These are phyloP conservation scores for Brachyopa scutellaris DNA, from an alignment of 2,888 invertebrate species.

Conservation along the genomic window DNA sequence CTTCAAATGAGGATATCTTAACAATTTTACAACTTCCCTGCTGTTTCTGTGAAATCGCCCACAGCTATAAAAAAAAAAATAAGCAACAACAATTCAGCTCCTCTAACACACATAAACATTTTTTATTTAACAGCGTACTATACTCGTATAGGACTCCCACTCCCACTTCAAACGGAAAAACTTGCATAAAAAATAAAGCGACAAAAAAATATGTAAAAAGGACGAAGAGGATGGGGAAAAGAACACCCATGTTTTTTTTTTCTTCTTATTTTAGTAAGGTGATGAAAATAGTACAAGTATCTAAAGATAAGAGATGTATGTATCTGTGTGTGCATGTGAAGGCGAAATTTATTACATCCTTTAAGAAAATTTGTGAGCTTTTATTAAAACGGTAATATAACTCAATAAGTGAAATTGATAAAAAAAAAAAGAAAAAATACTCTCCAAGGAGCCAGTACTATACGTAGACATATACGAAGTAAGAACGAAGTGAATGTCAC, in stretches of 20 bases:
- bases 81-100: slow-evolving; percentile 14
- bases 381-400: slow-evolving; percentile 57
- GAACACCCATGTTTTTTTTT: not conserved
- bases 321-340: not conserved
- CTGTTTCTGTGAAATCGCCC: slow-evolving; percentile 39
- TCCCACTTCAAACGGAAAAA: no score
- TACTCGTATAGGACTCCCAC: no score
- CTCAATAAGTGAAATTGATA: slow-evolving; percentile 55
- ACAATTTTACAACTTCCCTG: slow-evolving; percentile 33
- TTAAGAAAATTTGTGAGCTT: slow-evolving; percentile 58
- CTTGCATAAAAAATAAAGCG: slow-evolving; percentile 36
- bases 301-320: slow-evolving; percentile 2
- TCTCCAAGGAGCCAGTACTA: not conserved
- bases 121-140: slow-evolving; percentile 43
- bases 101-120: slow-evolving; percentile 53
- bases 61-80: slow-evolving; percentile 38
- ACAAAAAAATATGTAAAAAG: slow-evolving; percentile 28
- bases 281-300: slow-evolving; percentile 34
- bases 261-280: slow-evolving; percentile 14
- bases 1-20: slow-evolving; percentile 42
- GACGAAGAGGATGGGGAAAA: not conserved
- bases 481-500: not conserved
- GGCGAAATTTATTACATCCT: slow-evolving; percentile 60
- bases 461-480: not conserved
- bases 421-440: no score